Percentiles rank a stretch among this genome's conserved stretches.
phyloP scores from a whole-genome alignment of 2,888 invertebrate genomes.

The Ashinkailepas kermadecensis region DNA sequence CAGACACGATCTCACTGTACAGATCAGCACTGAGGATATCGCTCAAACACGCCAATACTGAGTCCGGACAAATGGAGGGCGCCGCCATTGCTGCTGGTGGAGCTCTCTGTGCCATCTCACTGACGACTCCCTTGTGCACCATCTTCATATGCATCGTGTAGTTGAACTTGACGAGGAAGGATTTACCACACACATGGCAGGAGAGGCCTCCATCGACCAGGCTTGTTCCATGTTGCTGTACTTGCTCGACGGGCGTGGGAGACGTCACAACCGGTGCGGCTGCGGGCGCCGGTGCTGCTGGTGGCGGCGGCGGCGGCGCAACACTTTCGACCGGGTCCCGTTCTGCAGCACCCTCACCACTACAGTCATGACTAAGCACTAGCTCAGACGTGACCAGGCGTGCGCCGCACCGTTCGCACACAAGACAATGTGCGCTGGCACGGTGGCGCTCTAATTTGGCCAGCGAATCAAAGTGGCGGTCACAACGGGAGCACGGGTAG shows the following conservation, averaged over 20 bases:
- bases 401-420: background rate
- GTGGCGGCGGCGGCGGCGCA: background rate
- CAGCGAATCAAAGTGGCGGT: background rate
- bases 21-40: background rate
- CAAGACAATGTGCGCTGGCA: background rate
- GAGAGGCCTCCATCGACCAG: background rate
- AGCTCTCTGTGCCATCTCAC: background rate
- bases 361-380: background rate
- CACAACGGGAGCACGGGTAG: background rate
- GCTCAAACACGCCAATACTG: background rate
- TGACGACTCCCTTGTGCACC: background rate
- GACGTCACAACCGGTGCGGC: background rate
- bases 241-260: background rate
- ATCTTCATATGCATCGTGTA: conserved; percentile 1
- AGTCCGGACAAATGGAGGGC: background rate
- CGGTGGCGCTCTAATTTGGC: conserved; percentile 16
- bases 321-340: background rate
- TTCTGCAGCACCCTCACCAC: background rate
- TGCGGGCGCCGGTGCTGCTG: background rate
- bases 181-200: background rate
- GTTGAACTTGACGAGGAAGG: background rate
- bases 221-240: too few relatives aligned
- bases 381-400: background rate
- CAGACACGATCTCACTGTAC: background rate
- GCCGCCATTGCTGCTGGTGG: background rate